These are phyloP conservation scores for Forbesichthys agassizii DNA, from an alignment of 2,113 vertebrate genomes.

Conservation along the genomic window DNA sequence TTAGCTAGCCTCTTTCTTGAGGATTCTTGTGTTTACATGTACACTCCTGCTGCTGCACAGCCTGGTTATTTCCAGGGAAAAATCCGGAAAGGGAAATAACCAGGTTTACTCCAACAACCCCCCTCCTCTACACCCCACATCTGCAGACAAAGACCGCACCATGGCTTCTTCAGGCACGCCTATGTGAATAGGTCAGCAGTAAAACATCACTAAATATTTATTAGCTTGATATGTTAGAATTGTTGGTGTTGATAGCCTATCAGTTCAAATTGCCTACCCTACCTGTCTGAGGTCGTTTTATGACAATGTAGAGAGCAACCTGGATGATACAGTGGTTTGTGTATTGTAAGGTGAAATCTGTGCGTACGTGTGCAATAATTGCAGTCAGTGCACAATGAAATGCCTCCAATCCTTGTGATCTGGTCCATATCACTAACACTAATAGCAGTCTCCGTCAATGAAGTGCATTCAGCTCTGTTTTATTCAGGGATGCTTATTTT, in stretches of 20 bases:
- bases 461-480: constrained; percentile 25
- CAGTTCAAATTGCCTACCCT: not conserved
- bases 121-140: constrained; percentile 13
- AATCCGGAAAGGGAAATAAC: constrained; percentile 46
- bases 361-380: not conserved
- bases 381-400: not conserved
- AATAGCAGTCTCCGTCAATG: constrained; percentile 6
- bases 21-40: constrained; percentile 8
- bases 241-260: too few species aligned
- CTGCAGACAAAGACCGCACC: constrained; percentile 47
- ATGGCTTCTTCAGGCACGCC: constrained; percentile 20
- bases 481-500: constrained; percentile 38
- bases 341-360: constrained; percentile 2
- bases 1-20: constrained; percentile 2
- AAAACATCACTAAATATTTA: not conserved
- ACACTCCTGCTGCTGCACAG: not conserved
- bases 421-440: not conserved
- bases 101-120: constrained; percentile 28
- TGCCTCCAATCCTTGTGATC: not conserved
- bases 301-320: constrained; percentile 1
- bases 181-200: constrained; percentile 11
- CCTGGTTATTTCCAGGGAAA: not conserved
- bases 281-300: not conserved
- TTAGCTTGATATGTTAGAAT: too few species aligned
- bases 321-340: constrained; percentile 30